Evolutionary conservation across 2,888 invertebrate species (phyloP).

Genomic region (Mactromeris polynyma): DNA sequence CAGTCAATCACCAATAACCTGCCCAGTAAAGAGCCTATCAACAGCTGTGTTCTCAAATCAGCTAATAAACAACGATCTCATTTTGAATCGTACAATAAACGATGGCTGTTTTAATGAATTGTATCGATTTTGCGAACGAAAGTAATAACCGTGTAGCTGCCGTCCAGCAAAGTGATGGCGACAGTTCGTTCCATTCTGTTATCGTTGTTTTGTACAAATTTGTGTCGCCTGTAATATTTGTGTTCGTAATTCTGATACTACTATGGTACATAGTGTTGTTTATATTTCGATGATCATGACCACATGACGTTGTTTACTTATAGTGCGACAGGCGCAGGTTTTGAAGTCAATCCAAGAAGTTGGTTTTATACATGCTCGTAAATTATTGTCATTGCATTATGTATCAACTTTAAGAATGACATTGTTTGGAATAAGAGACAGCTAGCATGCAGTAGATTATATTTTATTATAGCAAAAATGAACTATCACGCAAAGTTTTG

Average conservation of each 20-base stretch:
- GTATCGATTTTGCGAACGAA: not conserved
- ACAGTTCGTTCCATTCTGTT: slow-evolving; percentile 38
- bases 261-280: slow-evolving; percentile 55
- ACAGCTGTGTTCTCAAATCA: not conserved
- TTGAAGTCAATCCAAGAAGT: no score
- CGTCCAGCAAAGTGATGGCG: slow-evolving; percentile 15
- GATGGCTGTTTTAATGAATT: slow-evolving; percentile 13
- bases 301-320: no score
- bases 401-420: no score
- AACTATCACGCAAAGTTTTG: no score
- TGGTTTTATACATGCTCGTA: no score
- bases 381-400: no score
- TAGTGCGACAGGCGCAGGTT: no score
- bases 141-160: not conserved
- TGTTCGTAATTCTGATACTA: slow-evolving; percentile 54
- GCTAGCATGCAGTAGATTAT: no score
- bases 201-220: slow-evolving; percentile 51
- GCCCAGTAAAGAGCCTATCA: not conserved
- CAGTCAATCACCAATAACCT: not conserved
- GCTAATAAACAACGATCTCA: not conserved
- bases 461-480: no score
- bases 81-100: not conserved
- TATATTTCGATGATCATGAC: slow-evolving; percentile 40
- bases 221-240: slow-evolving; percentile 54
- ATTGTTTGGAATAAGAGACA: no score